phyloP scores from a whole-genome alignment of 2,888 invertebrate genomes.

The Eristalinus sepulchralis region DNA sequence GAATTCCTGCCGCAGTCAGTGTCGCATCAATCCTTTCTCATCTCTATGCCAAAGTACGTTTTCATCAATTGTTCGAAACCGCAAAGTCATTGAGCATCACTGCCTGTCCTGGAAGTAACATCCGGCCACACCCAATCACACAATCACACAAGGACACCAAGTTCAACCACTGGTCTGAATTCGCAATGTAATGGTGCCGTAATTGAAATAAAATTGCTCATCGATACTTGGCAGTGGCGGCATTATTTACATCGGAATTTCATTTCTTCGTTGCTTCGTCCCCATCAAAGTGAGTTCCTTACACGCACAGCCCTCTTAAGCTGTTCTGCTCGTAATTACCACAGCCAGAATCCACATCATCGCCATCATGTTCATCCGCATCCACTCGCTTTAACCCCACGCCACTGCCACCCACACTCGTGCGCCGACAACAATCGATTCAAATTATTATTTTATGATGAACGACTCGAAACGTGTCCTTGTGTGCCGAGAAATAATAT shows the following conservation, averaged over 20 bases:
- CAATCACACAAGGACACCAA: not conserved
- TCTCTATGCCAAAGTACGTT: not conserved
- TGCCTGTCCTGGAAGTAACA: not conserved
- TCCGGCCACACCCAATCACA: not conserved
- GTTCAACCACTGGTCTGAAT: not conserved
- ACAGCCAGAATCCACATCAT: conserved; percentile 26
- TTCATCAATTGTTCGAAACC: not conserved
- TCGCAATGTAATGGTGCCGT: not conserved
- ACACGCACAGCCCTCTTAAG: conserved; percentile 3
- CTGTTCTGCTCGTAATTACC: conserved; percentile 39
- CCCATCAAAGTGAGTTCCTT: not conserved
- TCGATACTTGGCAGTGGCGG: not conserved
- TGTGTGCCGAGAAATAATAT: conserved; percentile 45
- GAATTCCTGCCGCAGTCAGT: not conserved
- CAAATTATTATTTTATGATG: conserved; percentile 60
- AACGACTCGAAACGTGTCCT: conserved; percentile 49
- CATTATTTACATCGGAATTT: conserved; percentile 14
- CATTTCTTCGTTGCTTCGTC: not conserved
- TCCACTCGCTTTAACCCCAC: conserved; percentile 8
- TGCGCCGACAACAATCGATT: conserved; percentile 44
- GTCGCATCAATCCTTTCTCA: not conserved
- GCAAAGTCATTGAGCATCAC: not conserved
- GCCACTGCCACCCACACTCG: not conserved
- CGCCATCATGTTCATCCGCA: conserved; percentile 28
- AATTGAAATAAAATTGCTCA: conserved; percentile 6